These are phyloP conservation scores for Hephaestus fuliginosus DNA, from an alignment of 2,797 vertebrate species.

Conservation along the genomic window DNA sequence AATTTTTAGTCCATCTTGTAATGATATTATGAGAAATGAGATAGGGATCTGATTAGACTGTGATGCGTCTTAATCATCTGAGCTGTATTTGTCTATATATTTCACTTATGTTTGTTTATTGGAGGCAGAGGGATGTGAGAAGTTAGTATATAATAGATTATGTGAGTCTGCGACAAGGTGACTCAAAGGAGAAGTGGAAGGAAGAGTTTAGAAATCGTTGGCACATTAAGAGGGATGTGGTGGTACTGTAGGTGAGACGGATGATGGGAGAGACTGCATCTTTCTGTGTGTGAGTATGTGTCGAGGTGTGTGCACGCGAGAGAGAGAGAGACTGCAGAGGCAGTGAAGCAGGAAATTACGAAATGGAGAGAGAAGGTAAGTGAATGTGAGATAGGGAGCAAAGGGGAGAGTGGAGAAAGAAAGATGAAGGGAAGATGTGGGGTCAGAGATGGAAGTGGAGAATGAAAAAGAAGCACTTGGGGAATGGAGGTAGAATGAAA, in stretches of 20 bases:
- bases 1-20: slow-evolving; percentile 41
- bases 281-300: slow-evolving; percentile 53
- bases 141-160: slow-evolving; percentile 52
- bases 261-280: slow-evolving; percentile 59
- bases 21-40: slow-evolving; percentile 37
- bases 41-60: slow-evolving; percentile 29
- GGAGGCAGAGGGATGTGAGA: slow-evolving; percentile 24
- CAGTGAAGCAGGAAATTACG: slow-evolving; percentile 85
- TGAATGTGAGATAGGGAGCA: slow-evolving; percentile 71
- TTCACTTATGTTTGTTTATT: slow-evolving; percentile 45
- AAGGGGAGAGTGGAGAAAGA: slow-evolving; percentile 27
- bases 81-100: slow-evolving; percentile 37
- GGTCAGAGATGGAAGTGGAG: slow-evolving; percentile 65
- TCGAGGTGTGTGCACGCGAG: slow-evolving; percentile 50
- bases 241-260: slow-evolving; percentile 53
- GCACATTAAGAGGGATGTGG: slow-evolving; percentile 72
- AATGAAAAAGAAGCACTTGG: slow-evolving; percentile 62
- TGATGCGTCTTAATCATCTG: slow-evolving; percentile 35
- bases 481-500: slow-evolving; percentile 60
- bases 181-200: slow-evolving; percentile 55
- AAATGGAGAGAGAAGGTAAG: slow-evolving; percentile 81
- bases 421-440: slow-evolving; percentile 60
- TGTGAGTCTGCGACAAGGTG: slow-evolving; percentile 38
- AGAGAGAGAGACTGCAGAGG: slow-evolving; percentile 73
- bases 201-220: slow-evolving; percentile 66